Conservation (phyloP, 2,888 invertebrate species). For the Lasioglossum figueresi region DNA sequence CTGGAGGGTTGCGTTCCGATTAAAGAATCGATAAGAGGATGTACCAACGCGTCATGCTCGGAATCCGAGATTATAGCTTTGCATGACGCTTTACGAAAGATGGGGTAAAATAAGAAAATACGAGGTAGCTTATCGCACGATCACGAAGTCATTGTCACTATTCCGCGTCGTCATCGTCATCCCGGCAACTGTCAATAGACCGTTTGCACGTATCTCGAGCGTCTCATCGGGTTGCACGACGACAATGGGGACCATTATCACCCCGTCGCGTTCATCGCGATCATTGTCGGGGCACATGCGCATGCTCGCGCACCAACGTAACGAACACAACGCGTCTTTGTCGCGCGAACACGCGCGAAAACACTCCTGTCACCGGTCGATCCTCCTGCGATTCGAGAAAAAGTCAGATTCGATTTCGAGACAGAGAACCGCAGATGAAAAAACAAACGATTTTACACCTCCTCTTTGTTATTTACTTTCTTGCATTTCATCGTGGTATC, state of each 20-base stretch:
- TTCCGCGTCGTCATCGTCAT: constrained; percentile 66
- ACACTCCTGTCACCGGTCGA: constrained; percentile 9
- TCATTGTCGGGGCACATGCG: constrained; percentile 39
- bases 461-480: background rate
- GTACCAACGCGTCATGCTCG: constrained; percentile 33
- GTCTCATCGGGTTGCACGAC: constrained; percentile 64
- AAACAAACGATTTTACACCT: background rate
- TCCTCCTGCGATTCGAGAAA: constrained; percentile 10
- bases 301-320: constrained; percentile 1
- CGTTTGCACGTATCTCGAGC: constrained; percentile 61
- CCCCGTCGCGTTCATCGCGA: constrained; percentile 53
- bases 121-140: constrained; percentile 65
- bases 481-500: background rate
- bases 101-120: constrained; percentile 47
- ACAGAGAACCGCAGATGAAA: background rate
- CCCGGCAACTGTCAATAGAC: constrained; percentile 65
- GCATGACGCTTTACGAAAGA: constrained; percentile 51
- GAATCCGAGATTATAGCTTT: constrained; percentile 52
- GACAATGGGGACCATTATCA: constrained; percentile 68
- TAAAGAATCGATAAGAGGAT: constrained; percentile 38
- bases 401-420: background rate
- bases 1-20: constrained; percentile 35
- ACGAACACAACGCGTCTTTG: constrained; percentile 5
- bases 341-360: constrained; percentile 18
- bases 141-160: constrained; percentile 58